phyloP scores from a whole-genome alignment of 2,888 invertebrate genomes.

The Orthosia gracilis region DNA sequence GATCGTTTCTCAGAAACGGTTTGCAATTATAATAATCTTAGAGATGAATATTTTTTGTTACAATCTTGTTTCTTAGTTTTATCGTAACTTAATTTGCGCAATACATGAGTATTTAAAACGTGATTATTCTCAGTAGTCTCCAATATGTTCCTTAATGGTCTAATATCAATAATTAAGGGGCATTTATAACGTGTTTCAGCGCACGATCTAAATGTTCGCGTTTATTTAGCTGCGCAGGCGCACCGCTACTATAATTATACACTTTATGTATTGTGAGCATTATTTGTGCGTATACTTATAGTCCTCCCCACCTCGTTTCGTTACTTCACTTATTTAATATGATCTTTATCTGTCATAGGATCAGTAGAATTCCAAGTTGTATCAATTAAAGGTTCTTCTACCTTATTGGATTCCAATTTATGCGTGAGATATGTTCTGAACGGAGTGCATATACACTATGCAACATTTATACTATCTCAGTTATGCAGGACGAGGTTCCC shows the following conservation, averaged over 20 bases:
- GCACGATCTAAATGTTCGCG: slow-evolving; percentile 58
- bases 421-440: slow-evolving; percentile 14
- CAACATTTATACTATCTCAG: slow-evolving; percentile 4
- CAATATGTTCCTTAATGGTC: slow-evolving; percentile 48
- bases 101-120: slow-evolving; percentile 40
- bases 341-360: slow-evolving; percentile 22
- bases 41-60: neutral
- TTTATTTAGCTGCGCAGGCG: slow-evolving; percentile 50
- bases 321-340: slow-evolving; percentile 34
- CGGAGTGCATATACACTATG: neutral
- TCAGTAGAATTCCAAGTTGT: slow-evolving; percentile 22
- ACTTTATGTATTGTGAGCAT: slow-evolving; percentile 27
- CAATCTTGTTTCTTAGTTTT: neutral
- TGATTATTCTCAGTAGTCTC: slow-evolving; percentile 35
- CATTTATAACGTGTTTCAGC: slow-evolving; percentile 54
- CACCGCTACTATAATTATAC: slow-evolving; percentile 31
- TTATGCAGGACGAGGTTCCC: slow-evolving; percentile 39
- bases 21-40: neutral
- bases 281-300: slow-evolving; percentile 16
- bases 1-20: slow-evolving; percentile 35
- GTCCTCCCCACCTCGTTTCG: slow-evolving; percentile 2
- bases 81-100: slow-evolving; percentile 12
- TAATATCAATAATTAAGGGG: slow-evolving; percentile 58
- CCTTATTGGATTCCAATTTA: slow-evolving; percentile 26
- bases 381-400: slow-evolving; percentile 39